Conservation (phyloP, 2,797 vertebrate genomes). For the Lutjanus campechanus region DNA sequence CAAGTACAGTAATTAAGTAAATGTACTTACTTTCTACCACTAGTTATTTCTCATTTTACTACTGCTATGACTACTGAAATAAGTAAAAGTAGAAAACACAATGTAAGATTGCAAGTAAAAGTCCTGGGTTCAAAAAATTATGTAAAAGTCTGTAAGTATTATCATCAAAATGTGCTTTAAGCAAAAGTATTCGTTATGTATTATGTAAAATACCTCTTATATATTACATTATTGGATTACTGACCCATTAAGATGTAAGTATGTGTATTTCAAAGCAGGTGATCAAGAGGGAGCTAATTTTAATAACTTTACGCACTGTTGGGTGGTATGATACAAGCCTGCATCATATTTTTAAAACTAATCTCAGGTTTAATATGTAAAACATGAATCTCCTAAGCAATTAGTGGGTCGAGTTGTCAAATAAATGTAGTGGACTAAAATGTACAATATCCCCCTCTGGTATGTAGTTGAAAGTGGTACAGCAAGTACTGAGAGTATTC, state of each 20-base stretch:
- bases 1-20: too few relatives aligned
- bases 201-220: background rate
- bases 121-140: too few relatives aligned
- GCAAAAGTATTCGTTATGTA: background rate
- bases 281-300: background rate
- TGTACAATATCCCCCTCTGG: background rate
- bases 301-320: background rate
- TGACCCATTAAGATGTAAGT: background rate
- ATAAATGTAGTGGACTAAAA: background rate
- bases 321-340: background rate
- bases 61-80: background rate
- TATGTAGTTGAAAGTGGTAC: background rate
- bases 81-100: background rate
- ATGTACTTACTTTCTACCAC: too few relatives aligned
- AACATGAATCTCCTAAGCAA: background rate
- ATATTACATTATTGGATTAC: conserved; percentile 4
- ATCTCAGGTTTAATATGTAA: conserved; percentile 1
- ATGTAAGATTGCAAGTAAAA: background rate
- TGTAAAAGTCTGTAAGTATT: background rate
- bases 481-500: too few relatives aligned
- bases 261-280: background rate
- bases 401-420: background rate
- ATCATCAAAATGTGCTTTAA: background rate
- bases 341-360: background rate
- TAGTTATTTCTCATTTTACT: background rate